Base-by-base conservation (phyloP, 2,113 vertebrate species). In the Arvicanthis niloticus region DNA sequence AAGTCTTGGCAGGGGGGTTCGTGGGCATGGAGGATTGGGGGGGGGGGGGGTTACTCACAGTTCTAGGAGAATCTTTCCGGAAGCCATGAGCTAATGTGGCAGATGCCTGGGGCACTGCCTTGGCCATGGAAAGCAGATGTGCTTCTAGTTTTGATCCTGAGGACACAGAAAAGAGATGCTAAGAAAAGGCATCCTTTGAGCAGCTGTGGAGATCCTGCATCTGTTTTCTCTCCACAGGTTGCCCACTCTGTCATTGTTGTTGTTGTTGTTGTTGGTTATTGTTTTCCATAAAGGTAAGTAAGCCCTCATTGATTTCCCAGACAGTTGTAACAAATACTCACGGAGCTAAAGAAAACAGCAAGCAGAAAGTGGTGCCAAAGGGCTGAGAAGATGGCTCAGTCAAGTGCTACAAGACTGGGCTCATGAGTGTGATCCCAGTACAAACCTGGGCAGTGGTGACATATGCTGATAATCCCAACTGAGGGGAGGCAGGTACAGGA, bases 51-150 rank as follows among this genome's bases (percentile, higher is more conserved):
- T 80, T 22, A 2, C 80, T 87, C 48, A 58, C 68, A 37, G 89
- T 67, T 91, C 78, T 48, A 89, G 85, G 21, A 78, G 75, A 75
- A 15, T 12, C 60, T 45, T 0, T 8, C 31, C 89, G 0, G 80
- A 48, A 12, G 10, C 88, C 51, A 16, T 0, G 0, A 5, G 85
- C 37, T 40, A 9, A 51, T 12, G 40, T 11, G 0, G 21, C 19
- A 7, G 3, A 65, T 3, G 3, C 4, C 10, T 10, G 19, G n/a
- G 29, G 48, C 31, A 22, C 37, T 0, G 15, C 3, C n/a, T 11
- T 29, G 40, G 7, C 65, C 42, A 40, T 1, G 31, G 45, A 75
- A 76, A 67, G 81, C 67, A 4, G 48, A 40, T 84, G 31, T 4
- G 3, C 40, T 91, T 88, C 77, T 60, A 0, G 5, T 77, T 58